phyloP scores from a whole-genome alignment of 2,888 invertebrate genomes.

The Stenodema calcarata region DNA sequence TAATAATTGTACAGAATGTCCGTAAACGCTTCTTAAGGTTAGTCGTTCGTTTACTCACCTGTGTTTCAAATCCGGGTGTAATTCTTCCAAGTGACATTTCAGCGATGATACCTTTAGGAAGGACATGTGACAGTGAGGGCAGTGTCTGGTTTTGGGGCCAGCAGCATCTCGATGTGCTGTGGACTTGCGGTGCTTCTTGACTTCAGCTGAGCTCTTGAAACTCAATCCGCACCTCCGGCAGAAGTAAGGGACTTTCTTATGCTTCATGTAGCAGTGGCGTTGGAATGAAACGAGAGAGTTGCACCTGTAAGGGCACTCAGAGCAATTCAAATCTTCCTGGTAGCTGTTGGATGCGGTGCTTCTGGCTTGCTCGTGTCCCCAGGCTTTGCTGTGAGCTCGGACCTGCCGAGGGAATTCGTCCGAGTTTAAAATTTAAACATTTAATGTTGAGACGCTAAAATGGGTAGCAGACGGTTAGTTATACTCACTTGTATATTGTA shows the following conservation, averaged over 20 bases:
- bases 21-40: too few relatives aligned
- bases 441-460: background rate
- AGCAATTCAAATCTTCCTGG: slow-evolving; percentile 71
- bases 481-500: slow-evolving; percentile 59
- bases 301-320: slow-evolving; percentile 68
- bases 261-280: slow-evolving; percentile 65
- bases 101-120: slow-evolving; percentile 67
- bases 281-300: slow-evolving; percentile 72
- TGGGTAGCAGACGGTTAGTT: background rate
- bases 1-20: too few relatives aligned
- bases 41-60: background rate
- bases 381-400: slow-evolving; percentile 67
- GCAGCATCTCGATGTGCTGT: slow-evolving; percentile 59
- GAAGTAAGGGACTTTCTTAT: slow-evolving; percentile 59
- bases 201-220: slow-evolving; percentile 69
- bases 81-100: slow-evolving; percentile 68
- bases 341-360: slow-evolving; percentile 70
- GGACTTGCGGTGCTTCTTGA: slow-evolving; percentile 72
- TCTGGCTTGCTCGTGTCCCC: slow-evolving; percentile 63
- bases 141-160: slow-evolving; percentile 67
- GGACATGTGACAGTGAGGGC: slow-evolving; percentile 68
- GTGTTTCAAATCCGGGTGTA: slow-evolving; percentile 66
- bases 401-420: slow-evolving; percentile 63
- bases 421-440: background rate
- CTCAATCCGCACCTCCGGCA: slow-evolving; percentile 72